Evolutionary conservation across 2,888 invertebrate genomes (phyloP).

Genomic region (Endotricha flammealis): DNA sequence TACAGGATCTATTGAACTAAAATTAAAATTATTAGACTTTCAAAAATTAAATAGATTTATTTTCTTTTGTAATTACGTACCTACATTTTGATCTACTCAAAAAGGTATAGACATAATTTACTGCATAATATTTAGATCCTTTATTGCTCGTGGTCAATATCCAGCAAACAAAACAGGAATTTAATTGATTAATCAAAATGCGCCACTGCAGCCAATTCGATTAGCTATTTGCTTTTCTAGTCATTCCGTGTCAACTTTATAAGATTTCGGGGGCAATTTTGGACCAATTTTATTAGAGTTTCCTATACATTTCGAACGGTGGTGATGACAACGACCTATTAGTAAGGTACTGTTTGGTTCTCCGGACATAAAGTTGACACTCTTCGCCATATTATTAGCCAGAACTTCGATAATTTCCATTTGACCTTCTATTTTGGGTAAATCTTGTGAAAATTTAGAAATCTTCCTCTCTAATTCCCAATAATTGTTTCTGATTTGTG

Average conservation of each 20-base stretch:
- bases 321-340: not conserved
- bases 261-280: not conserved
- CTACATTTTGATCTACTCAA: too few relatives aligned
- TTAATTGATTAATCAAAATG: too few relatives aligned
- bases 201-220: too few relatives aligned
- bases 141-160: too few relatives aligned
- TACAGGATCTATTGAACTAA: too few relatives aligned
- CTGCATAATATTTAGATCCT: too few relatives aligned
- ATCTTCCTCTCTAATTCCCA: slow-evolving; percentile 47
- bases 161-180: too few relatives aligned
- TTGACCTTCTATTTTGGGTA: slow-evolving; percentile 61
- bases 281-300: not conserved
- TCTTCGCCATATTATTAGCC: slow-evolving; percentile 37
- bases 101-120: too few relatives aligned
- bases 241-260: slow-evolving; percentile 20
- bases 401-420: slow-evolving; percentile 51
- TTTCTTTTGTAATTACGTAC: too few relatives aligned
- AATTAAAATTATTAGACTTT: too few relatives aligned
- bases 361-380: not conserved
- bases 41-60: too few relatives aligned
- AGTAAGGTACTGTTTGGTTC: not conserved
- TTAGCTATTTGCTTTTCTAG: slow-evolving; percentile 22
- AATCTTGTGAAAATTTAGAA: slow-evolving; percentile 40
- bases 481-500: slow-evolving; percentile 44
- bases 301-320: not conserved